Base-by-base conservation (phyloP, 1,140 invertebrate species). In the Drosophila navojoa region DNA sequence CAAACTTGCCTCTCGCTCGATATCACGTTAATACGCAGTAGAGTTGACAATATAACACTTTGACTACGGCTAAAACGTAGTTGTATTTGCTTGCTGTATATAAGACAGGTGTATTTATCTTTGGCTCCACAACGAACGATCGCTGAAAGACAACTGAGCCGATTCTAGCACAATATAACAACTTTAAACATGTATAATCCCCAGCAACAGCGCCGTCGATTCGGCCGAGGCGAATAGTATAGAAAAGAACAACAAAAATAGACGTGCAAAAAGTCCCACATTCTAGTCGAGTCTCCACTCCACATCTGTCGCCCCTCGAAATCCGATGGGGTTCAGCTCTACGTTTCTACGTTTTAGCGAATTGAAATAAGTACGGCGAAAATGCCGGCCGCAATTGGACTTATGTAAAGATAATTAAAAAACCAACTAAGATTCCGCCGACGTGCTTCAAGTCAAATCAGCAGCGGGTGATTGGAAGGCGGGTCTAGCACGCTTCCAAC, bases 231-330 rank as follows among this genome's bases (percentile, higher is more conserved):
- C 15, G 55, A 84, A 77, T 76, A 55, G 70, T 47, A 70, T 47
- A 13, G 61, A 60, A 29, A 29, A 22, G 2, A 6, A 60, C 15
- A 57, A 59, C 38, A 80, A 40, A 70, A 74, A 55, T 27, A 75
- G 81, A 86, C 81, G 81, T 85, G 81, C 82, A 76, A 78, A 87
- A 78, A 76, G 67, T 60, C 59, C 50, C 74, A 75, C 74, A 85
- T 87, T 77, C 52, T 27, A 63, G 42, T 81, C 64, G 62, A 61
- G 47, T 15, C 64, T 32, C 25, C 22, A 58, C 47, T 27, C 27
- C 27, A 4, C 1, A 42, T 9, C 16, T 42, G 27, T 13, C n/a
- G 13, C 4, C 45, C 38, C 32, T 15, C 47, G 6, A 15, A 27
- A 42, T 32, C 11, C 35, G 42, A 29, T 13, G 16, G 5, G 40